A percentile compares a stretch with the other conserved stretches of the same genome.
These are phyloP conservation scores for Hapalemur alaotrensis DNA, from an alignment of 2,797 vertebrate genomes.

Conservation along the genomic window DNA sequence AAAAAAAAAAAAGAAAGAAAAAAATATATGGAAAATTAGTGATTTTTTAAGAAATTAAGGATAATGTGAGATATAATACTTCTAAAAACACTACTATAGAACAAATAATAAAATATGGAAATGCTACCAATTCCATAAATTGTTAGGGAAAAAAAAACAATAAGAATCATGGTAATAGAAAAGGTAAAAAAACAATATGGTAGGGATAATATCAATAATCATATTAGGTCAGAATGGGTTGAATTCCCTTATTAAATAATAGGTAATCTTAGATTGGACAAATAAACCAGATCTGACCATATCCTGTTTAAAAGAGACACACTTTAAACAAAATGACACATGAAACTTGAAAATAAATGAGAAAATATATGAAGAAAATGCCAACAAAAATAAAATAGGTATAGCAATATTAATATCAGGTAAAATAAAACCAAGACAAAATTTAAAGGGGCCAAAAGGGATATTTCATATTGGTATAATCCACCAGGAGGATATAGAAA, in stretches of 20 bases:
- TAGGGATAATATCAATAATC: background rate
- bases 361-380: constrained; percentile 4
- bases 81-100: constrained; percentile 15
- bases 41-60: background rate
- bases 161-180: background rate
- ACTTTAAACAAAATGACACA: background rate
- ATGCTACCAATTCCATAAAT: background rate
- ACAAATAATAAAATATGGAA: background rate
- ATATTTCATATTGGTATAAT: background rate
- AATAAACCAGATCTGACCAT: background rate
- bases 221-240: background rate
- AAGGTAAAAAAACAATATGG: background rate
- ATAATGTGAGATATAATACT: background rate
- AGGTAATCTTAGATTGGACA: background rate
- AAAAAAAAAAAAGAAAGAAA: too few species aligned
- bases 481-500: background rate
- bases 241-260: background rate
- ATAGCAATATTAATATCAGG: background rate
- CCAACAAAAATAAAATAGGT: background rate
- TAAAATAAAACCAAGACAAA: constrained; percentile 17
- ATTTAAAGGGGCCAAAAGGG: background rate
- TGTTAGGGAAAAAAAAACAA: background rate
- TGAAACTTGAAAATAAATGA: constrained; percentile 28
- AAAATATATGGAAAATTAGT: background rate
- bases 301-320: background rate